phyloP scores from a whole-genome alignment of 1,140 invertebrate species.

The Odontomachus brunneus region DNA sequence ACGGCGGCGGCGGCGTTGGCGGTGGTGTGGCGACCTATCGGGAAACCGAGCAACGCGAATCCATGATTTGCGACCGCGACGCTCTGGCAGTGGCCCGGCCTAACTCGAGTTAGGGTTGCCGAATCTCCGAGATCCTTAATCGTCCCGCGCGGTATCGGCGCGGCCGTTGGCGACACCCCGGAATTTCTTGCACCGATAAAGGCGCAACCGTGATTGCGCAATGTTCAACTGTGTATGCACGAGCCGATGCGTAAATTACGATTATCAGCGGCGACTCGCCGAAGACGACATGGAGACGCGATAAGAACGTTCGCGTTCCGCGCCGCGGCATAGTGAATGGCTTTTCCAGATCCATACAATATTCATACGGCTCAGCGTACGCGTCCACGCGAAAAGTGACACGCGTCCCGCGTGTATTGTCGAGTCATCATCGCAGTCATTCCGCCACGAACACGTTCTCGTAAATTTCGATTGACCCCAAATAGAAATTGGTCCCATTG shows the following conservation, averaged over 20 bases:
- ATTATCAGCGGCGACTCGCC: constrained; percentile 3
- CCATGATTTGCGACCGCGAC: constrained; percentile 45
- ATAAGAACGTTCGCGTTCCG: constrained; percentile 19
- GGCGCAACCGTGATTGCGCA: background rate
- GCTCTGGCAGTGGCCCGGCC: constrained; percentile 16
- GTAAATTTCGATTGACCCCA: too few species aligned
- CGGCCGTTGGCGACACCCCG: constrained; percentile 11
- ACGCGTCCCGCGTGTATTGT: background rate
- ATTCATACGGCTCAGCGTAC: constrained; percentile 28
- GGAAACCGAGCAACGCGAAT: constrained; percentile 55
- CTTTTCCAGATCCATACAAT: constrained; percentile 21
- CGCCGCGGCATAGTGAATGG: background rate
- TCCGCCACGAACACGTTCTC: background rate
- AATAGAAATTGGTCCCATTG: too few species aligned
- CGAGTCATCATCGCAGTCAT: constrained; percentile 22
- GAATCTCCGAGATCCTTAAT: constrained; percentile 30
- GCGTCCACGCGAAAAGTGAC: background rate
- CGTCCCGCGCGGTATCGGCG: constrained; percentile 19
- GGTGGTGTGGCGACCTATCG: constrained; percentile 46
- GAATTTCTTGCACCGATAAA: constrained; percentile 34
- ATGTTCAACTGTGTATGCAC: background rate
- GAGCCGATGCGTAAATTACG: constrained; percentile 25
- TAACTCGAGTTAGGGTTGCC: constrained; percentile 26
- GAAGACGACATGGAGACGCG: background rate
- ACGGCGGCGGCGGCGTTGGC: too few species aligned